Evolutionary conservation across 2,113 vertebrate species (phyloP).

Genomic region (Galemys pyrenaicus): DNA sequence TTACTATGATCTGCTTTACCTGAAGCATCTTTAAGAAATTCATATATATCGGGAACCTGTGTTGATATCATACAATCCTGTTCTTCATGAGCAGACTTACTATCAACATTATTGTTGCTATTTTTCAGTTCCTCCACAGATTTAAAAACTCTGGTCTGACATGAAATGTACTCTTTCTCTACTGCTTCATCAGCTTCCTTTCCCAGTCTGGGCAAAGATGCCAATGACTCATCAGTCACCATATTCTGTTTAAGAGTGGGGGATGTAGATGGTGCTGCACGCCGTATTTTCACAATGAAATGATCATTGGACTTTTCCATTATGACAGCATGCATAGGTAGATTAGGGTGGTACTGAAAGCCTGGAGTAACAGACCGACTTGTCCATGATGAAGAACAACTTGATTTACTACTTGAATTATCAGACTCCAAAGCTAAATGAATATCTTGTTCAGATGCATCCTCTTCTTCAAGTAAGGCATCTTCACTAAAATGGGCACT

Average conservation of each 20-base stretch:
- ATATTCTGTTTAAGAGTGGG: slow-evolving; percentile 64
- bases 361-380: slow-evolving; percentile 76
- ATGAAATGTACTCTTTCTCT: slow-evolving; percentile 63
- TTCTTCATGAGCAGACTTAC: slow-evolving; percentile 36
- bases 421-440: slow-evolving; percentile 96
- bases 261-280: slow-evolving; percentile 81
- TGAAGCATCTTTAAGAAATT: slow-evolving; percentile 73
- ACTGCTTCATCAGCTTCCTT: slow-evolving; percentile 62
- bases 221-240: slow-evolving; percentile 48
- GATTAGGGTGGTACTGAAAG: slow-evolving; percentile 91
- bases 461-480: slow-evolving; percentile 93
- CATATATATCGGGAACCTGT: slow-evolving; percentile 76
- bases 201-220: slow-evolving; percentile 52
- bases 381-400: slow-evolving; percentile 85
- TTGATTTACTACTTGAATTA: slow-evolving; percentile 93
- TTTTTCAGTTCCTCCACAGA: slow-evolving; percentile 53
- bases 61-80: slow-evolving; percentile 54
- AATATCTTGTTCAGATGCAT: slow-evolving; percentile 95
- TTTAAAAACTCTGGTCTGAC: slow-evolving; percentile 38
- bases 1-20: neutral
- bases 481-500: slow-evolving; percentile 95
- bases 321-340: slow-evolving; percentile 96
- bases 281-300: slow-evolving; percentile 96
- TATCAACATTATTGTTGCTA: slow-evolving; percentile 4
- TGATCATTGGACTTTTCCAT: slow-evolving; percentile 98